Evolutionary conservation across 2,113 vertebrate genomes (phyloP).

Genomic region (Callorhinus ursinus): DNA sequence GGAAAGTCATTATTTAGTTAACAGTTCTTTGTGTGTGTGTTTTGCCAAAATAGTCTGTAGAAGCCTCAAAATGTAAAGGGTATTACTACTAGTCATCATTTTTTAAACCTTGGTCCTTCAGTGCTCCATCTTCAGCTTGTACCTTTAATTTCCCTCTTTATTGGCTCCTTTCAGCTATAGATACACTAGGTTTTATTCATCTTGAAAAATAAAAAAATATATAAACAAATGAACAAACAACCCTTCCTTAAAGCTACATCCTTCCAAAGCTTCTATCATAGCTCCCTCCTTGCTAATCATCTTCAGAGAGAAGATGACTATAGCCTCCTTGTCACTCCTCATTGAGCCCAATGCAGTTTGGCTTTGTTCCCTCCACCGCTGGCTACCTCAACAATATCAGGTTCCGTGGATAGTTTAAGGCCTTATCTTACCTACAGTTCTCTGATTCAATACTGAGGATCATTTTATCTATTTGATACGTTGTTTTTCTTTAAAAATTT

Average conservation of each 20-base stretch:
- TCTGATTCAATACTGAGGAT: neutral
- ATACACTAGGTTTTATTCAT: neutral
- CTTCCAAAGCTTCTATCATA: neutral
- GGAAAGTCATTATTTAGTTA: neutral
- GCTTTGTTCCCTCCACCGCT: accelerated
- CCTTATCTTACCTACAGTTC: neutral
- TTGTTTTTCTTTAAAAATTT: neutral
- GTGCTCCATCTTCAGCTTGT: neutral
- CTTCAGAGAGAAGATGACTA: neutral
- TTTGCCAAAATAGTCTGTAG: neutral
- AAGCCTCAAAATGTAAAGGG: neutral
- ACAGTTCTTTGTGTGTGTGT: neutral
- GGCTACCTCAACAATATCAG: accelerated
- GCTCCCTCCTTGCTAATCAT: neutral
- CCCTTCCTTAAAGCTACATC: neutral
- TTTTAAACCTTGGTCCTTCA: neutral
- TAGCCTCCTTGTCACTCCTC: neutral
- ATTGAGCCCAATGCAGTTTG: neutral
- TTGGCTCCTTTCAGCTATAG: neutral
- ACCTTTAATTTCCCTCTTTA: neutral
- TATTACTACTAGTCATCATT: neutral
- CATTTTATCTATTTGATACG: neutral
- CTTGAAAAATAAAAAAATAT: neutral
- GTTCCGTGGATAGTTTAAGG: neutral
- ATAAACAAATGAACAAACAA: neutral